Percentiles rank a stretch among this genome's conserved stretches.
Evolutionary conservation across 2,797 vertebrate species (phyloP).

Genomic region (Phataginus tetradactyla): DNA sequence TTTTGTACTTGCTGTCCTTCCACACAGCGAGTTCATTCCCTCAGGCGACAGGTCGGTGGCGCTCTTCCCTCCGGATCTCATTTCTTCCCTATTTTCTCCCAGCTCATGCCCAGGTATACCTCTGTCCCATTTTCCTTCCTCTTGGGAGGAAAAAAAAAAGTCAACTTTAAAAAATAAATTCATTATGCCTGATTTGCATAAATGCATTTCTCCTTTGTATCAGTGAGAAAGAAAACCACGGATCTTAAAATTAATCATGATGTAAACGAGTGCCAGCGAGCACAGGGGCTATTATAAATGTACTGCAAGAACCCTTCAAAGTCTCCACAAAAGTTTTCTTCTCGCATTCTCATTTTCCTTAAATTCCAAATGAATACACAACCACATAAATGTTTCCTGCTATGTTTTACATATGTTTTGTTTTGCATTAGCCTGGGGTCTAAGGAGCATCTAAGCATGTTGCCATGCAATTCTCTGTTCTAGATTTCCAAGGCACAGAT

Average conservation of each 20-base stretch:
- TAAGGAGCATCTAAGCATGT: not conserved
- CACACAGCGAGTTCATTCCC: too few species aligned
- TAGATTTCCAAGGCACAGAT: not conserved
- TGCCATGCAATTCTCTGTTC: not conserved
- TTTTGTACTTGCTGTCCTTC: too few species aligned
- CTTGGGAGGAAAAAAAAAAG: not conserved
- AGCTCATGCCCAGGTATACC: not conserved
- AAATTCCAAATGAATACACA: not conserved
- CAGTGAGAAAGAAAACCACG: not conserved
- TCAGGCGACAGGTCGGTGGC: too few species aligned
- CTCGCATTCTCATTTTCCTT: not conserved
- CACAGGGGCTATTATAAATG: not conserved
- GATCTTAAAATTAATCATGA: not conserved
- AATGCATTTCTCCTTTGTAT: not conserved
- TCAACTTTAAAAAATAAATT: not conserved
- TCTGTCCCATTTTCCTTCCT: not conserved
- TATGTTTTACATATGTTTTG: not conserved
- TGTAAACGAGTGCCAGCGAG: not conserved
- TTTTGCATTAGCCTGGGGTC: not conserved
- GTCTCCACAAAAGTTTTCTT: not conserved
- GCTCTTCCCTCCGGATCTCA: not conserved
- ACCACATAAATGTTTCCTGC: not conserved
- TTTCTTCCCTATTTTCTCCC: not conserved
- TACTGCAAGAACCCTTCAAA: not conserved
- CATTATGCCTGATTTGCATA: not conserved